phyloP scores from a whole-genome alignment of 2,888 invertebrate species.

The Dryocosmus kuriphilus region DNA sequence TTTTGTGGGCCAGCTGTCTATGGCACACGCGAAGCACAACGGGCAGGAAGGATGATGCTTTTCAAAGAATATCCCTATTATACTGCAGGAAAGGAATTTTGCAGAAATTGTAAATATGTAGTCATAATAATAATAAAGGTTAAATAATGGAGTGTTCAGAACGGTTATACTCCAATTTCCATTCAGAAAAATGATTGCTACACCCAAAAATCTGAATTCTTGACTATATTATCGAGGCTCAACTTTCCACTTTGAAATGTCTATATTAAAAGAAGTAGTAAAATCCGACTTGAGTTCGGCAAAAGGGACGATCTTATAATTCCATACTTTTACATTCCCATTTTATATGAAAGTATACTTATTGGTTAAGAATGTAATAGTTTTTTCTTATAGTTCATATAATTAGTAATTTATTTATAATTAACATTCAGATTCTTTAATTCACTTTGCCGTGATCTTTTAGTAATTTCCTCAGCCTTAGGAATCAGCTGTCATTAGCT shows the following conservation, averaged over 20 bases:
- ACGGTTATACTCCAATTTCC: not conserved
- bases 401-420: too few species aligned
- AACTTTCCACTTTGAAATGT: not conserved
- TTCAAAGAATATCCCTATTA: not conserved
- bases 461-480: too few species aligned
- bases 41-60: conserved; percentile 26
- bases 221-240: not conserved
- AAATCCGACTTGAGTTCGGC: too few species aligned
- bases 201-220: not conserved
- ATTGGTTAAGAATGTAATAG: too few species aligned
- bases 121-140: not conserved
- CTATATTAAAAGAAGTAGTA: not conserved
- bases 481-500: too few species aligned
- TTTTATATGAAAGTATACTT: too few species aligned
- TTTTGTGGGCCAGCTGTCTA: conserved; percentile 30
- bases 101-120: not conserved
- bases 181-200: not conserved
- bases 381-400: too few species aligned
- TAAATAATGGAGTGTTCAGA: not conserved
- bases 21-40: conserved; percentile 36
- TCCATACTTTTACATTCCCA: too few species aligned
- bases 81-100: not conserved
- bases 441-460: too few species aligned
- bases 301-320: too few species aligned
- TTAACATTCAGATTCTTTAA: too few species aligned